Evolutionary conservation across 2,888 invertebrate genomes (phyloP), one percentile per base, ranked within the genome.

Genomic region (Drosophila mercatorum): DNA sequence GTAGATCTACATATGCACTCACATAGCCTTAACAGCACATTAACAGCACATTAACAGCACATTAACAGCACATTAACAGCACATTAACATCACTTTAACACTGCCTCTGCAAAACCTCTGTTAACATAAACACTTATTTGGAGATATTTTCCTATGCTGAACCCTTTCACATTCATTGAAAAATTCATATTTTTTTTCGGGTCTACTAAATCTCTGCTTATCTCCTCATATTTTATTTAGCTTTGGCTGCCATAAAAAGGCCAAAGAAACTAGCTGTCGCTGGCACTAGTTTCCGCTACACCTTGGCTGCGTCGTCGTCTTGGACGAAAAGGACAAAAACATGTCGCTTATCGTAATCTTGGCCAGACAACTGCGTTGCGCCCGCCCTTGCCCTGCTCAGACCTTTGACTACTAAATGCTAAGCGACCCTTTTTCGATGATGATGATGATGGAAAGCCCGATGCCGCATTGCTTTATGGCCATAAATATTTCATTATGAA

Each of bases 401-500:
- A 28, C 52, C 70, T 56, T 44, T 44, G 10, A 49, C 59, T 17
- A 8, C 43, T 8, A 10, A 28, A 52, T 26, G 12, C 17, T 22
- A 46, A 22, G 41, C 80, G 77, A 82, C 85, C 86, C 78, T 78
- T 89, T 74, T 72, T 34, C 66, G 79, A 72, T 80, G 64, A 81
- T 79, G 79, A 76, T 80, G 80, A 76, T 80, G 80, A 81, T 81
- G 82, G 75, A 81, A 81, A 70, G 57, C 57, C 68, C 73, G 67
- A 65, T 63, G 73, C 77, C 81, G 90, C 88, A 89, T 85, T 85
- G 88, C 86, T 88, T 88, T 89, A 85, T 89, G 74, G 72, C 87
- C 88, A 87, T 87, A 87, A 87, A 87, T 87, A 87, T 87, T 89
- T 87, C 89, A 87, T 89, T 87, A 87, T 89, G 83, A 88, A 81